Evolutionary conservation across 2,888 invertebrate genomes (phyloP).

Genomic region (Balanococcus diminutus): DNA sequence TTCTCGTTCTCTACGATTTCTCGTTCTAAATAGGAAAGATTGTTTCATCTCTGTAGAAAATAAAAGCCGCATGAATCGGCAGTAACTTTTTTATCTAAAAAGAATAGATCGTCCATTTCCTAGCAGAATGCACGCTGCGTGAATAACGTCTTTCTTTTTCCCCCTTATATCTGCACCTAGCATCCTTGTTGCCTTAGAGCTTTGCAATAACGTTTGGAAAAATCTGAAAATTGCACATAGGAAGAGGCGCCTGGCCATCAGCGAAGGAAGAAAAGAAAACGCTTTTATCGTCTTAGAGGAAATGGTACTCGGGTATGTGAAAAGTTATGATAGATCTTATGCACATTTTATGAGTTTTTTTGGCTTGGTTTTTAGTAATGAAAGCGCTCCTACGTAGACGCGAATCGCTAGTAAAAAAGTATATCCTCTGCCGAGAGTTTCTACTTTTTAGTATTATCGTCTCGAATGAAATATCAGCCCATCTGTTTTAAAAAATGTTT

Average conservation of each 20-base stretch:
- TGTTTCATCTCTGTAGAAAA: no score
- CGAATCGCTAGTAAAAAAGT: background rate
- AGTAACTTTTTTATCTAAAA: background rate
- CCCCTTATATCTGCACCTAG: background rate
- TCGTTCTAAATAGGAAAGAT: no score
- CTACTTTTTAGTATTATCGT: background rate
- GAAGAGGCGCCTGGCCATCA: background rate
- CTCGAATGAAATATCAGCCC: background rate
- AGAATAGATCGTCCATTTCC: slow-evolving; percentile 14
- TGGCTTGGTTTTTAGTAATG: slow-evolving; percentile 11
- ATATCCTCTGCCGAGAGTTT: background rate
- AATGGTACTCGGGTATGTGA: slow-evolving; percentile 29
- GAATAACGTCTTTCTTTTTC: slow-evolving; percentile 7
- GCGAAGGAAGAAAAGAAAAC: background rate
- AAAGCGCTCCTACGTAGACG: background rate
- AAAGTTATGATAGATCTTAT: slow-evolving; percentile 37
- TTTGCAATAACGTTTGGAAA: background rate
- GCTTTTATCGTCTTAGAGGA: slow-evolving; percentile 14
- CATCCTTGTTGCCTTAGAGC: background rate
- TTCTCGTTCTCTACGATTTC: no score
- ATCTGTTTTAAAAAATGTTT: slow-evolving; percentile 15
- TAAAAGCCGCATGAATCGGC: background rate
- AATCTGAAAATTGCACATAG: slow-evolving; percentile 4
- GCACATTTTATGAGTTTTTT: slow-evolving; percentile 31
- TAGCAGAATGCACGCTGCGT: slow-evolving; percentile 4